phyloP scores from a whole-genome alignment of 2,797 vertebrate species.

The Mionectes olivaceus region DNA sequence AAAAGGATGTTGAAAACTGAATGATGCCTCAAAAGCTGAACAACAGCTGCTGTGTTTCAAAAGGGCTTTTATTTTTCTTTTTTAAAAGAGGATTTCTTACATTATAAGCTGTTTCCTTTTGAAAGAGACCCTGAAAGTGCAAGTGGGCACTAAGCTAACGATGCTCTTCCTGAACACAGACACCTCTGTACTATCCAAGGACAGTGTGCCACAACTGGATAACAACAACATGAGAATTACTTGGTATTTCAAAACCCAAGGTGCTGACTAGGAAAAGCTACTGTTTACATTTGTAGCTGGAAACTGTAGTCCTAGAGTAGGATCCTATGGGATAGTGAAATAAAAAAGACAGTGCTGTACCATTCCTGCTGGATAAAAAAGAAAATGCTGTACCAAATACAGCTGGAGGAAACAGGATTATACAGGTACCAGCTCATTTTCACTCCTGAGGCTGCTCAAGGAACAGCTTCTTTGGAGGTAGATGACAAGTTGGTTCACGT shows the following conservation, averaged over 20 bases:
- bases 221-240: neutral
- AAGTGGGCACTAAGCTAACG: neutral
- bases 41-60: neutral
- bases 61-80: neutral
- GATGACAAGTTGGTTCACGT: neutral
- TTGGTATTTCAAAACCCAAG: neutral
- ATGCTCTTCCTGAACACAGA: neutral
- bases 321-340: neutral
- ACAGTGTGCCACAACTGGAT: neutral
- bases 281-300: neutral
- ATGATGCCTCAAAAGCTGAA: neutral
- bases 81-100: neutral
- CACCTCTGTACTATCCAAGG: neutral
- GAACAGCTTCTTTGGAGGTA: neutral
- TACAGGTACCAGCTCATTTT: neutral
- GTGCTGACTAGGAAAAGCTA: neutral
- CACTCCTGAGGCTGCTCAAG: neutral
- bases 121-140: neutral
- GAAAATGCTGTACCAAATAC: neutral
- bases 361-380: neutral
- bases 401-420: constrained; percentile 14
- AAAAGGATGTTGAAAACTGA: neutral
- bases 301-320: neutral
- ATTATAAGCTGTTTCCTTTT: neutral
- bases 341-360: neutral